Evolutionary conservation across 1,140 invertebrate species (phyloP), one percentile per base, ranked within the genome.

Genomic region (Bombus difficillimus): DNA sequence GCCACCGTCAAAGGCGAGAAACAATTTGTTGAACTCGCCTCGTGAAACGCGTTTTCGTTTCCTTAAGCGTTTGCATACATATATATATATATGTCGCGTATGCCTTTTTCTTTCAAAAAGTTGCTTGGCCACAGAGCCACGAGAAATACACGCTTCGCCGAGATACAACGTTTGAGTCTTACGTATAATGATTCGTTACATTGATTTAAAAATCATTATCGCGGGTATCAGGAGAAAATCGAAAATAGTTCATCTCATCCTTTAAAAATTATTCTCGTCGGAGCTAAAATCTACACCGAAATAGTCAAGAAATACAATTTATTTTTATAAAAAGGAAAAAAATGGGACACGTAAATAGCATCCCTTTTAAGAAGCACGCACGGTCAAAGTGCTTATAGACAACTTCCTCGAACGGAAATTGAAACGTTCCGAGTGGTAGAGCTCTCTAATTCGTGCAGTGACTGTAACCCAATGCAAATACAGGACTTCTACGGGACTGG

Each of bases 1-100:
- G 10, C n/a, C 76, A 37, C 34, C 83, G 47, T 80, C 83, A 85
- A 85, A 85, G 76, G 39, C 32, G 76, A 62, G 83, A 85, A 79
- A 85, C 76, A 85, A 80, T 85, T 85, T 80, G 69, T 34, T 41
- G 47, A 59, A 57, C 34, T 53, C 37, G 37, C 41, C 72, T 43
- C 34, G 47, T n/a, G 28, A 34, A 53, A 69, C 12, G 43, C 28
- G 28, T 41, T 18, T 59, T 37, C 22, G 22, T 66, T 59, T 32
- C n/a, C 1, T 53, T n/a, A 57, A 69, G 47, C 43, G 41, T 69
- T 83, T 47, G 22, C 32, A 10, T 8, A 12, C 47, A 2, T 53
- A 53, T 53, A 53, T 53, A 53, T 10, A 53, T 53, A 53, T 53
- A 53, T 10, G 57, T 62, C 18, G 25, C 75, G 9, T 41, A 8